These are phyloP conservation scores for Eupleurogrammus muticus DNA, from an alignment of 2,797 vertebrate species.

Conservation along the genomic window DNA sequence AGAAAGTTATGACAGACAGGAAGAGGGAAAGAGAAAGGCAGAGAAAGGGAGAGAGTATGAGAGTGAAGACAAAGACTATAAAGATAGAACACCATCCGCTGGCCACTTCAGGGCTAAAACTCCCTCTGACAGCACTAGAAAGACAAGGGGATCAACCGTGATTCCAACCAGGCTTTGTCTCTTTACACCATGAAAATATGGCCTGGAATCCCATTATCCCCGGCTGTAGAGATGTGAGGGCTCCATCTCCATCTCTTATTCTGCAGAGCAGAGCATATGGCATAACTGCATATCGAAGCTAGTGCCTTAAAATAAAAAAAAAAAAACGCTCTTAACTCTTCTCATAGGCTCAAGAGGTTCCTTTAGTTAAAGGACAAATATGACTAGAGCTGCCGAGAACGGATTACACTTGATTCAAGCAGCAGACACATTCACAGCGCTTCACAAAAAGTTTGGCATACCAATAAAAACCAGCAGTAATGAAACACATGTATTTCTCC, in stretches of 20 bases:
- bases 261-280: constrained; percentile 24
- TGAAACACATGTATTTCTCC: constrained; percentile 21
- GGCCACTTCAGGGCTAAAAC: constrained; percentile 51
- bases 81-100: constrained; percentile 28
- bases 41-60: constrained; percentile 29
- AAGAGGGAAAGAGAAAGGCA: constrained; percentile 11
- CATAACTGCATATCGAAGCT: constrained; percentile 32
- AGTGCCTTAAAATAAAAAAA: constrained; percentile 12
- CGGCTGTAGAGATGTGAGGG: constrained; percentile 55
- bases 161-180: constrained; percentile 74
- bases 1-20: background rate
- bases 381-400: constrained; percentile 25
- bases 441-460: constrained; percentile 44
- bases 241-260: constrained; percentile 69
- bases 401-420: constrained; percentile 53
- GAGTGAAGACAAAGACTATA: constrained; percentile 44
- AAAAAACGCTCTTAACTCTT: constrained; percentile 29
- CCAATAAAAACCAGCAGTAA: constrained; percentile 38
- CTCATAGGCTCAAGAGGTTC: constrained; percentile 56
- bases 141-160: constrained; percentile 66
- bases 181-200: constrained; percentile 70
- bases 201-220: constrained; percentile 76
- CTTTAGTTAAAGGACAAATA: constrained; percentile 69
- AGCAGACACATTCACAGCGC: constrained; percentile 33
- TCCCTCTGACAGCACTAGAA: constrained; percentile 61